phyloP scores from a whole-genome alignment of 2,113 vertebrate species.

The Toxostoma redivivum region DNA sequence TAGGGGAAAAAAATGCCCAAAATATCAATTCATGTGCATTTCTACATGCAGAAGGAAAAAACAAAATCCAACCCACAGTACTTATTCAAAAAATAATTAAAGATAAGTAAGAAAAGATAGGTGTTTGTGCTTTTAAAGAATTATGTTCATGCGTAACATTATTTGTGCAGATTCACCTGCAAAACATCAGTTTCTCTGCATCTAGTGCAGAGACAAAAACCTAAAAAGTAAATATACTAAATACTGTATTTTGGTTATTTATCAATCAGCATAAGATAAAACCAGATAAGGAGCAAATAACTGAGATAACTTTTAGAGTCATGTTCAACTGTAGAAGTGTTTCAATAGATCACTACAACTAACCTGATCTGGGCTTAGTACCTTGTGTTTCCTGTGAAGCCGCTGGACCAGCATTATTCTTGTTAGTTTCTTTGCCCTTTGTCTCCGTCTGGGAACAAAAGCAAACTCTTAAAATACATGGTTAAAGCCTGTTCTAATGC shows the following conservation, averaged over 20 bases:
- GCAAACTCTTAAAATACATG: neutral
- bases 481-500: neutral
- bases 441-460: slow-evolving; percentile 67
- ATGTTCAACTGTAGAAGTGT: neutral
- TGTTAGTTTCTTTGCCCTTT: slow-evolving; percentile 76
- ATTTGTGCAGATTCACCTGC: neutral
- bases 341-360: neutral
- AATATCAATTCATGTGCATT: neutral
- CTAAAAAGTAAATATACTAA: neutral
- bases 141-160: fast-evolving
- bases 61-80: neutral
- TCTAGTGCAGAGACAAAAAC: neutral
- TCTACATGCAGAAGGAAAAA: neutral
- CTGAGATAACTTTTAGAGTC: neutral
- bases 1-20: neutral
- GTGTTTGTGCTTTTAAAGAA: neutral
- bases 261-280: neutral
- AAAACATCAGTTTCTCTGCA: neutral
- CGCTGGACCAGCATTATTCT: slow-evolving; percentile 49
- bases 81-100: neutral
- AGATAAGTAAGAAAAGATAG: neutral
- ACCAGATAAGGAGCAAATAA: neutral
- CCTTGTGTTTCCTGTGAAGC: slow-evolving; percentile 65
- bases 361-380: slow-evolving; percentile 69
- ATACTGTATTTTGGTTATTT: neutral